phyloP scores from a whole-genome alignment of 1,140 invertebrate species.

The Aporrectodea caliginosa region DNA sequence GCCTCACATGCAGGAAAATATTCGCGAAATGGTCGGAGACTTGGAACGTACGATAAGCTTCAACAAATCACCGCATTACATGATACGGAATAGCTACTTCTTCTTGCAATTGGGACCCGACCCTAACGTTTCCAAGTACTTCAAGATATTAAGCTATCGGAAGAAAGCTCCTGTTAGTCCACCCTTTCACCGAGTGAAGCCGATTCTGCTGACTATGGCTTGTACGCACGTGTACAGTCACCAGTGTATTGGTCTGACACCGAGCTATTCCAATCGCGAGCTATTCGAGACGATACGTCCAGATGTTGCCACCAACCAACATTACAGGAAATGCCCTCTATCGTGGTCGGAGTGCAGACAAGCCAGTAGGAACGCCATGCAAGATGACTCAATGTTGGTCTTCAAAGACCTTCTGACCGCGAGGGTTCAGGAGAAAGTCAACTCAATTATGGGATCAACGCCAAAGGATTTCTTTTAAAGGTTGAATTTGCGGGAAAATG shows the following conservation, averaged over 20 bases:
- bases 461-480: no score
- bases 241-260: neutral
- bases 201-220: neutral
- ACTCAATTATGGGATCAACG: neutral
- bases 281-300: neutral
- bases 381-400: neutral
- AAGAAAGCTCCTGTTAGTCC: neutral
- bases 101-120: conserved; percentile 9
- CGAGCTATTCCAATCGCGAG: neutral
- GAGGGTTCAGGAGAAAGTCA: neutral
- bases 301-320: neutral
- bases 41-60: neutral
- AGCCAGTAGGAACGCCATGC: neutral
- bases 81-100: conserved; percentile 24
- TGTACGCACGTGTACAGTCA: neutral
- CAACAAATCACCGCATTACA: neutral
- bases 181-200: neutral
- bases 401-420: neutral
- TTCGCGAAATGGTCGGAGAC: conserved; percentile 1
- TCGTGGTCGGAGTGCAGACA: neutral
- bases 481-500: no score
- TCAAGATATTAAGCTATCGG: conserved; percentile 1
- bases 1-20: conserved; percentile 24
- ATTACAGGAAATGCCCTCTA: neutral
- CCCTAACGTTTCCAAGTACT: neutral